These are phyloP conservation scores for Enteromius treurensis DNA, from an alignment of 2,797 vertebrate species.

Conservation along the genomic window DNA sequence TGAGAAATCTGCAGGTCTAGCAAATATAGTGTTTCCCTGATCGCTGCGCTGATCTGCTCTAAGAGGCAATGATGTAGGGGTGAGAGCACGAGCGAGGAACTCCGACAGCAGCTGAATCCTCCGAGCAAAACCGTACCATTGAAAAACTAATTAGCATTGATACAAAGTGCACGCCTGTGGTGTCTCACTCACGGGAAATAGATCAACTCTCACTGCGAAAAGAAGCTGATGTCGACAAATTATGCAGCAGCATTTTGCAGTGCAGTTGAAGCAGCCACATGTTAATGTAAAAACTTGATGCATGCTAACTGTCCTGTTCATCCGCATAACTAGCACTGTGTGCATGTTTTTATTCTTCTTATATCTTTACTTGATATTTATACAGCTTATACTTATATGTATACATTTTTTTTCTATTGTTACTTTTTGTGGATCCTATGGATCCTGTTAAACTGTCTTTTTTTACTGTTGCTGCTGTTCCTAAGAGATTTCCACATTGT, in stretches of 20 bases:
- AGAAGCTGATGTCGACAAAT: conserved; percentile 56
- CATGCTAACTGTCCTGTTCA: too few species aligned
- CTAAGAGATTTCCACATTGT: too few species aligned
- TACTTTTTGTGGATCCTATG: too few species aligned
- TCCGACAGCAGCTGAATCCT: conserved; percentile 27
- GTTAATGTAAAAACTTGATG: neutral
- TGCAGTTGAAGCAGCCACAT: neutral
- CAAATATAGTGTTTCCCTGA: conserved; percentile 1
- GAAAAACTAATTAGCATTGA: conserved; percentile 64
- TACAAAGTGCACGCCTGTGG: conserved; percentile 36
- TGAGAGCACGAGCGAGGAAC: neutral
- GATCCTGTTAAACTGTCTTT: too few species aligned
- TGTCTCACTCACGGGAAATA: conserved; percentile 28
- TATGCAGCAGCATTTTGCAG: neutral
- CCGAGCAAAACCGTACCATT: conserved; percentile 15
- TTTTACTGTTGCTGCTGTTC: too few species aligned
- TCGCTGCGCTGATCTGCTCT: neutral
- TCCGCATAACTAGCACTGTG: too few species aligned
- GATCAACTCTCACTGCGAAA: conserved; percentile 44
- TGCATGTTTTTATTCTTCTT: too few species aligned
- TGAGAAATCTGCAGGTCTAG: conserved; percentile 27
- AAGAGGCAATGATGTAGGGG: conserved; percentile 17
- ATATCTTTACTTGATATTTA: too few species aligned
- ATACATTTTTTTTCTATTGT: too few species aligned
- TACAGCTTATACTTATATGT: too few species aligned